Conservation (phyloP, 2,888 invertebrate genomes). For the Arctia plantaginis region DNA sequence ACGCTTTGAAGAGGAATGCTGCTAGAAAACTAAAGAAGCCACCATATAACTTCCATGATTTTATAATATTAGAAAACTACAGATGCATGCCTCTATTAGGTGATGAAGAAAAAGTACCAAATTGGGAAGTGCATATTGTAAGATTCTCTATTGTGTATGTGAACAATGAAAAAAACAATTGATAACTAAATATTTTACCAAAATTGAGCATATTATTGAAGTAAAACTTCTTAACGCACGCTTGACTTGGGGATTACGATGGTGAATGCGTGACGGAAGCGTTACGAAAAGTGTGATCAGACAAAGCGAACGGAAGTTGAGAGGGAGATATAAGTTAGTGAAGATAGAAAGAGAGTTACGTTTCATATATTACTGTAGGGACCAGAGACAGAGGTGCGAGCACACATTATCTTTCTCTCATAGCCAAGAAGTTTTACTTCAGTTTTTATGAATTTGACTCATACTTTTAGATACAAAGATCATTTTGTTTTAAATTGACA, state of each 20-base stretch:
- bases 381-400: no score
- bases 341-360: no score
- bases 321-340: no score
- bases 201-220: neutral
- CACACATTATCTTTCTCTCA: no score
- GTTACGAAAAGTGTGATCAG: no score
- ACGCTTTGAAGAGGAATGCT: constrained; percentile 38
- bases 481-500: neutral
- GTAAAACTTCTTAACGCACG: no score
- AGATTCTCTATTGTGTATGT: constrained; percentile 63
- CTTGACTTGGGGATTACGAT: no score
- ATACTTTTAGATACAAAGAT: neutral
- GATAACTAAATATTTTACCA: neutral
- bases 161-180: neutral
- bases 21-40: constrained; percentile 66
- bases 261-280: no score
- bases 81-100: constrained; percentile 79
- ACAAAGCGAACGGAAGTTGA: no score
- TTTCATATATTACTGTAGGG: no score
- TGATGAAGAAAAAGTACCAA: constrained; percentile 68
- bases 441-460: neutral
- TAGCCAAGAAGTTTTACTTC: no score
- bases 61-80: constrained; percentile 71
- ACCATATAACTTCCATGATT: constrained; percentile 52
- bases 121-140: constrained; percentile 75